Evolutionary conservation across 2,113 vertebrate species (phyloP), one percentile per base, ranked within the genome.

Genomic region (Varanus komodoensis): DNA sequence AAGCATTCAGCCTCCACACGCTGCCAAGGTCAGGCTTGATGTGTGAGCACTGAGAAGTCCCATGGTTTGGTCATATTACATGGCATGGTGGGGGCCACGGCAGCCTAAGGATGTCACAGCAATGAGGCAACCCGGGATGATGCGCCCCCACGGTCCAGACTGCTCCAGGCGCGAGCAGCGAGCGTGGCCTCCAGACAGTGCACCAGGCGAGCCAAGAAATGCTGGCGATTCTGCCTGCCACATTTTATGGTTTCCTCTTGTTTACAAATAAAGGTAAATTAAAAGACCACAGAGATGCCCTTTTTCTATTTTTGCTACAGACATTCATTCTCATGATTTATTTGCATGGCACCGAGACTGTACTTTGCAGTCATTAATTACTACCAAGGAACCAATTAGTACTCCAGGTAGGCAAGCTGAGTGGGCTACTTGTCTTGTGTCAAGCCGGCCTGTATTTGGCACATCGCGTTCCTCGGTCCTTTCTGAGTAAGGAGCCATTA

Each of bases 1-100:
- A 34, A 89, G 15, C 29, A 57, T 4, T 19, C 38, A 21, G 21
- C 73, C 77, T 3, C 50, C 50, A 68, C n/a, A n/a, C 83, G n/a
- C 88, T 84, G 88, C 89, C 27, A 82, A 91, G 78, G 88, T 84
- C 80, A 95, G 90, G 86, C 8, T 25, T 12, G 23, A 91, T 89
- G 90, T 92, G 73, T 89, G 68, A 93, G 89, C 75, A 84, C 57
- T 89, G 87, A 85, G 89, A 93, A 75, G 79, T 88, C 84, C 91
- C n/a, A 90, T 34, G 88, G 92, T 74, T 94, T 50, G 87, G 86
- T 73, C 44, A 29, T 71, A 64, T 27, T 87, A 75, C 73, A 87
- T 67, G 17, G 77, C 69, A 34, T 67, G 92, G 89, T 84, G 38
- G 90, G 90, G 84, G 92, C 71, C 48, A 79, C 44, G 61, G 57